These are phyloP conservation scores for Aethes cnicana DNA, from an alignment of 2,888 invertebrate species.

Conservation along the genomic window DNA sequence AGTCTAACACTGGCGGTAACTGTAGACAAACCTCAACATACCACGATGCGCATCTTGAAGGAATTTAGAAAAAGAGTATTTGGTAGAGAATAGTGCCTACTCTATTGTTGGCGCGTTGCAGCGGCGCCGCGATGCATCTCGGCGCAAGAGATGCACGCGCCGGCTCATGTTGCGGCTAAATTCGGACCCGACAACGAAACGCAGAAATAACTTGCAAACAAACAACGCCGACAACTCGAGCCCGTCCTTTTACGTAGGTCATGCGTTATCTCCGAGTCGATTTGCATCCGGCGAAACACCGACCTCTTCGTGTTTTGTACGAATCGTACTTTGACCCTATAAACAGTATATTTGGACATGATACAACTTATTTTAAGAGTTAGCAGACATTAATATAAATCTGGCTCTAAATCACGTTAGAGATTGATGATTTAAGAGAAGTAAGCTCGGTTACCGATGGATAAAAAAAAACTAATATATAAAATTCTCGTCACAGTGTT, in stretches of 20 bases:
- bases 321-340: no score
- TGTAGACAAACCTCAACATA: no score
- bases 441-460: no score
- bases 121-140: slow-evolving; percentile 43
- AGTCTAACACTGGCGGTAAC: no score
- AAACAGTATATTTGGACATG: no score
- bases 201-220: slow-evolving; percentile 71
- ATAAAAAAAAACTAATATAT: no score
- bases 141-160: slow-evolving; percentile 46
- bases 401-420: no score
- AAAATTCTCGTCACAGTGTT: no score
- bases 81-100: slow-evolving; percentile 30
- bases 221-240: slow-evolving; percentile 45
- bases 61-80: slow-evolving; percentile 38
- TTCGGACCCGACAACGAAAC: slow-evolving; percentile 60
- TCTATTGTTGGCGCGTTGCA: slow-evolving; percentile 48
- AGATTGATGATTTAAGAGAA: no score
- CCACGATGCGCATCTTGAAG: no score
- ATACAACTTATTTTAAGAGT: no score
- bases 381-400: no score
- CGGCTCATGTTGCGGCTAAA: slow-evolving; percentile 76
- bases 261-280: slow-evolving; percentile 21
- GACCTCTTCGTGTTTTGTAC: slow-evolving; percentile 14
- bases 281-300: slow-evolving; percentile 15
- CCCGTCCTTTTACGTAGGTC: slow-evolving; percentile 27